These are phyloP conservation scores for Stictocephala bisonia DNA, from an alignment of 2,888 invertebrate species.

Conservation along the genomic window DNA sequence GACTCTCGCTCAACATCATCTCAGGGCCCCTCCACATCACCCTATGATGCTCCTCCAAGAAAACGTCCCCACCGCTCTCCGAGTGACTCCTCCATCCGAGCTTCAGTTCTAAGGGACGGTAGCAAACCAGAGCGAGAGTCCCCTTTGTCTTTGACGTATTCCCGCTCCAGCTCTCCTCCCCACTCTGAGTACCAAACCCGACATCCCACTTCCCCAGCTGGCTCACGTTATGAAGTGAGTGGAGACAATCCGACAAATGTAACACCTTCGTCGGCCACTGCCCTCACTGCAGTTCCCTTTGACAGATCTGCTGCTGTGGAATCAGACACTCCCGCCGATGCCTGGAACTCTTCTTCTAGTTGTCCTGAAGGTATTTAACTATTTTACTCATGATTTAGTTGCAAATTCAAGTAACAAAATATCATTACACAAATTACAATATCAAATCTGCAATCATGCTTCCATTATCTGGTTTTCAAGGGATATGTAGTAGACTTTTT, in stretches of 20 bases:
- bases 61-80: conserved; percentile 71
- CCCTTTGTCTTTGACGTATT: conserved; percentile 59
- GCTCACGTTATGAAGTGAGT: conserved; percentile 55
- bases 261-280: conserved; percentile 67
- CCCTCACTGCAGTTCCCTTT: conserved; percentile 65
- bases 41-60: conserved; percentile 65
- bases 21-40: conserved; percentile 62
- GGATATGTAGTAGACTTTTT: too few species aligned
- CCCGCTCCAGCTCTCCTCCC: conserved; percentile 58
- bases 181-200: conserved; percentile 68
- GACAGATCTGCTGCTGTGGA: conserved; percentile 65
- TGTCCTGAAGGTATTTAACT: conserved; percentile 67
- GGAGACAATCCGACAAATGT: conserved; percentile 50
- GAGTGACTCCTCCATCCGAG: conserved; percentile 72
- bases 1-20: conserved; percentile 33
- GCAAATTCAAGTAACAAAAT: too few species aligned
- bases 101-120: conserved; percentile 76
- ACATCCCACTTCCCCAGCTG: conserved; percentile 66
- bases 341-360: conserved; percentile 63
- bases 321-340: conserved; percentile 57
- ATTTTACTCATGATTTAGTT: not conserved
- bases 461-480: too few species aligned
- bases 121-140: conserved; percentile 61
- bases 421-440: too few species aligned
- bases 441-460: too few species aligned